Conservation (phyloP, 1,140 invertebrate genomes). For the Cotesia chilonis region DNA sequence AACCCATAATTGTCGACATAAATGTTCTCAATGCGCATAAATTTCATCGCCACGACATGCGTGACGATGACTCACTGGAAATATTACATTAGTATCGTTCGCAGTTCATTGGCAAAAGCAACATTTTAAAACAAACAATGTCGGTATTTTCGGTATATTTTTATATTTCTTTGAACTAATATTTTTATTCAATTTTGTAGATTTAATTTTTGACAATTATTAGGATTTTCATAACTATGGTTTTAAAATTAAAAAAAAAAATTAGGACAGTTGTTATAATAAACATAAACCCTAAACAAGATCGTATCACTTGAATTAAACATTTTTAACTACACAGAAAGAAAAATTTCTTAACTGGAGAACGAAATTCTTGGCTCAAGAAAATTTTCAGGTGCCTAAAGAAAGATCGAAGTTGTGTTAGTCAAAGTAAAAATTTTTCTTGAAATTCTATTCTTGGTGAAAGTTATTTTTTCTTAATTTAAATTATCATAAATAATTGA, state of each 20-base stretch:
- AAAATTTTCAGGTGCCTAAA: too few species aligned
- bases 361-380: too few species aligned
- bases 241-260: background rate
- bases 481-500: too few species aligned
- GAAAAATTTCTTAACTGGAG: too few species aligned
- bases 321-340: too few species aligned
- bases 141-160: background rate
- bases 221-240: background rate
- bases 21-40: slow-evolving; percentile 6
- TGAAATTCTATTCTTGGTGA: too few species aligned
- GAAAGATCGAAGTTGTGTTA: too few species aligned
- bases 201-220: background rate
- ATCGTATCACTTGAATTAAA: too few species aligned
- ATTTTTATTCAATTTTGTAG: background rate
- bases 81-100: background rate
- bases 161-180: background rate
- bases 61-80: slow-evolving; percentile 17
- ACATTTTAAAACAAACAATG: slow-evolving; percentile 2
- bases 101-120: slow-evolving; percentile 13
- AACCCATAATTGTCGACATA: slow-evolving; percentile 23
- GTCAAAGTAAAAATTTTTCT: too few species aligned
- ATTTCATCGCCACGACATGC: slow-evolving; percentile 14
- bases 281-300: too few species aligned
- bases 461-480: too few species aligned
- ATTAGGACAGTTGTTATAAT: background rate